Percentiles rank a stretch among this genome's conserved stretches.
phyloP scores from a whole-genome alignment of 2,797 vertebrate species.

The Chiroxiphia lanceolata region DNA sequence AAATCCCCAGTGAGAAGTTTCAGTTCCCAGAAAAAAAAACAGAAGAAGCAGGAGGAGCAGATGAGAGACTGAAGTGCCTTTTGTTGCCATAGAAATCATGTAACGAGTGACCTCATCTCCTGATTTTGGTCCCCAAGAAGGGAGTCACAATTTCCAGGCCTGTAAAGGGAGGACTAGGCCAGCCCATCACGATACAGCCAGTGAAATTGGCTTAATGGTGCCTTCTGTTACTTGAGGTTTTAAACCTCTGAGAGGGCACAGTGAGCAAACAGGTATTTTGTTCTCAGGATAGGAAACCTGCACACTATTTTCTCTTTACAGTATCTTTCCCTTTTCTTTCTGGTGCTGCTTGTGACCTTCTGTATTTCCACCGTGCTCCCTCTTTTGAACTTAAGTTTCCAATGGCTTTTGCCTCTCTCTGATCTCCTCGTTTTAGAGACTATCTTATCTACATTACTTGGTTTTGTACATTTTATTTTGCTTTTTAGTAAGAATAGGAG shows the following conservation, averaged over 20 bases:
- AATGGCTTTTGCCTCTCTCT: neutral
- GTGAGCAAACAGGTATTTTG: neutral
- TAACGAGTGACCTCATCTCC: neutral
- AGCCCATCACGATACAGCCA: neutral
- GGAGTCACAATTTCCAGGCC: neutral
- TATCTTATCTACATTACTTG: neutral
- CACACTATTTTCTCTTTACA: neutral
- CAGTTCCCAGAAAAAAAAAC: neutral
- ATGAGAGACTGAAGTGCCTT: neutral
- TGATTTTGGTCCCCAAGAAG: neutral
- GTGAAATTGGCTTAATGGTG: neutral
- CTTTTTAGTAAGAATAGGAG: neutral
- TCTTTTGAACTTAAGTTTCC: slow-evolving; percentile 25
- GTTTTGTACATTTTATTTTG: neutral
- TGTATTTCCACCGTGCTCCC: neutral
- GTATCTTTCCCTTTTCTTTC: neutral
- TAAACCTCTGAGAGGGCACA: neutral
- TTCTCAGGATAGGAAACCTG: neutral
- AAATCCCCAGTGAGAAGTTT: neutral
- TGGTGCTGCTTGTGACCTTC: slow-evolving; percentile 13
- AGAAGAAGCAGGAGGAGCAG: neutral
- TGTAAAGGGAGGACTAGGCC: neutral
- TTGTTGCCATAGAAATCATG: slow-evolving; percentile 36
- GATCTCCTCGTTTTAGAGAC: neutral
- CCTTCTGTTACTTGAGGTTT: neutral